Conservation (phyloP, 2,888 invertebrate species). For the Nomada lathburiana region DNA sequence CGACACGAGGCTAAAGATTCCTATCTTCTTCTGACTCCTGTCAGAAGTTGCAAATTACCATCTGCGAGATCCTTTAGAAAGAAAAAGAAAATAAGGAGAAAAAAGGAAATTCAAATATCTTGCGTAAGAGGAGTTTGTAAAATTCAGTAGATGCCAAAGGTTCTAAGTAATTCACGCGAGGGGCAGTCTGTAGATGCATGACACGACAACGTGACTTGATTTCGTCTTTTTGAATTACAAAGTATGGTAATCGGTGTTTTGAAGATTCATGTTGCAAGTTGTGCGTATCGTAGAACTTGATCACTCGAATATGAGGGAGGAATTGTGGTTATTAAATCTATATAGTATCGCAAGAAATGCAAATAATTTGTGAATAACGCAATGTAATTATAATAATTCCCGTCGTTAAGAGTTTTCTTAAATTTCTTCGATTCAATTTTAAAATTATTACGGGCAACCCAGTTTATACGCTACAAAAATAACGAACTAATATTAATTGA, state of each 20-base stretch:
- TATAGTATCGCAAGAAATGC: too few relatives aligned
- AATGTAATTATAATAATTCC: too few relatives aligned
- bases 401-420: too few relatives aligned
- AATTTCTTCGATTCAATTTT: too few relatives aligned
- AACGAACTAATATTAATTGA: too few relatives aligned
- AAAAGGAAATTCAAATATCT: conserved; percentile 36
- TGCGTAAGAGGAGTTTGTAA: conserved; percentile 1
- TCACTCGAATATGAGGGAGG: background rate
- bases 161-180: background rate
- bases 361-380: too few relatives aligned
- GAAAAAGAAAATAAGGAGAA: background rate
- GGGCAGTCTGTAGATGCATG: background rate
- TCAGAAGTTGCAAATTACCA: conserved; percentile 70
- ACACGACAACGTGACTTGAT: background rate
- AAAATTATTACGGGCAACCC: too few relatives aligned
- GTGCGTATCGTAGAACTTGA: conserved; percentile 1
- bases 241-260: background rate
- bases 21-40: background rate
- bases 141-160: conserved; percentile 11
- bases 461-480: too few relatives aligned
- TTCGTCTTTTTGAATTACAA: background rate
- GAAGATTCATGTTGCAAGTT: background rate
- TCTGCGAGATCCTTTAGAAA: conserved; percentile 46
- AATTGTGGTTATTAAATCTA: too few relatives aligned
- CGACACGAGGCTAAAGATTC: conserved; percentile 13